A percentile compares a stretch with the other conserved stretches of the same genome.
Conservation (phyloP, 1,140 invertebrate genomes). For the Pteromalus puparum region DNA sequence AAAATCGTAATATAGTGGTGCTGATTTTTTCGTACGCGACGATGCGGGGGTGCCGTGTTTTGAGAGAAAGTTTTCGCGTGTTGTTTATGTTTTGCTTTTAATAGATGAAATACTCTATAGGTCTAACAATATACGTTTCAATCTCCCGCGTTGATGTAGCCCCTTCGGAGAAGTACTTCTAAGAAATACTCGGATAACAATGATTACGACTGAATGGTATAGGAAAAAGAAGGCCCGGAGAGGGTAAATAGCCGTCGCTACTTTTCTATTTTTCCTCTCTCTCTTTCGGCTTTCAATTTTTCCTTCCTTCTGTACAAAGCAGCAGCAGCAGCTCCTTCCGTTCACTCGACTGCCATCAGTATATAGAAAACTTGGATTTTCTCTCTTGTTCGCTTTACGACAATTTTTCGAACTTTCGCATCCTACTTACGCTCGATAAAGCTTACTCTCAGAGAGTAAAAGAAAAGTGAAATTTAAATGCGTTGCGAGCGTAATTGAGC, state of each 20-base stretch:
- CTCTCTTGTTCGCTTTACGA: neutral
- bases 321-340: neutral
- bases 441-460: neutral
- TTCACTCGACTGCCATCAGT: neutral
- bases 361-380: neutral
- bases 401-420: neutral
- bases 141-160: neutral
- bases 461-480: constrained; percentile 40
- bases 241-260: neutral
- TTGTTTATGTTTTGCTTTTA: too few species aligned
- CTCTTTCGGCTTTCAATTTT: neutral
- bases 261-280: neutral
- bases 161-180: neutral
- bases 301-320: neutral
- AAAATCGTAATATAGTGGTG: constrained; percentile 1
- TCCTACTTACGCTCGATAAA: too few species aligned
- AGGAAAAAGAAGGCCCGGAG: neutral
- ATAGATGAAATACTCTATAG: too few species aligned
- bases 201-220: neutral
- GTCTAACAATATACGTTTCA: too few species aligned
- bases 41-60: too few species aligned
- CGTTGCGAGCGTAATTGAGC: neutral
- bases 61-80: neutral
- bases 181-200: constrained; percentile 26
- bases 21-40: neutral